Base-by-base conservation (phyloP, 2,888 invertebrate species). In the Kuschelorhynchus macadamiae region DNA sequence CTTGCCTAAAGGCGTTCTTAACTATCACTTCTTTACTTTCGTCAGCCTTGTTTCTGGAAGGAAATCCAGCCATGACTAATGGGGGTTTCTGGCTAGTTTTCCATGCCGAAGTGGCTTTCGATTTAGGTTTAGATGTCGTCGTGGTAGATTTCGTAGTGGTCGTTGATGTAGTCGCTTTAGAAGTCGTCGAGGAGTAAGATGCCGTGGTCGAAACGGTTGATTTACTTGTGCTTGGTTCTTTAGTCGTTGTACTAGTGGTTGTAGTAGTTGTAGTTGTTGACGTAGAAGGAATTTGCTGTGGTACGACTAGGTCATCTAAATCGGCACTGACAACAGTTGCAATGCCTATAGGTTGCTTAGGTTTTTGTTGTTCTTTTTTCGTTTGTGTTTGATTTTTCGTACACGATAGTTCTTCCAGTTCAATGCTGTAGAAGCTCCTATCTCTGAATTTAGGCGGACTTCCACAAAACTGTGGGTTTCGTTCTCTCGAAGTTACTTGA, bases 391-490 rank as follows among this genome's bases (percentile, higher is more conserved):
- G 21, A 16, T 64, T 21, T 36, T 44, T 63, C 3, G 82, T 81
- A 68, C 91, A 91, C 39, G 86, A 85, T 63, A 91, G 82, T 81
- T 91, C 96, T 76, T 91, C 91, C 0, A 92, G 90, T 81, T 92
- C 91, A 74, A 96, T 93, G 77, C 92, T 93, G 80, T 95, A 95
- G 84, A 96, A 95, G 33, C 92, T 94, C 47, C 92, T 88, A 70
- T 94, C 92, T 63, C 93, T 88, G 77, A 96, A 91, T 71, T 90
- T 87, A 0, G 89, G 86, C 0, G 96, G 96, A 74, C 90, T 90
- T 11, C 95, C 96, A 79, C 96, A 96, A 83, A 96, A 96, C 82
- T 96, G 96, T 5, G 96, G 96, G 82, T 94, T 95, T 76, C 95
- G 87, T 83, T 96, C 96, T 42, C 96, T 88, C 71, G 95, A 95